Base-by-base conservation (phyloP, 2,113 vertebrate genomes). In the Setophaga kirtlandii region DNA sequence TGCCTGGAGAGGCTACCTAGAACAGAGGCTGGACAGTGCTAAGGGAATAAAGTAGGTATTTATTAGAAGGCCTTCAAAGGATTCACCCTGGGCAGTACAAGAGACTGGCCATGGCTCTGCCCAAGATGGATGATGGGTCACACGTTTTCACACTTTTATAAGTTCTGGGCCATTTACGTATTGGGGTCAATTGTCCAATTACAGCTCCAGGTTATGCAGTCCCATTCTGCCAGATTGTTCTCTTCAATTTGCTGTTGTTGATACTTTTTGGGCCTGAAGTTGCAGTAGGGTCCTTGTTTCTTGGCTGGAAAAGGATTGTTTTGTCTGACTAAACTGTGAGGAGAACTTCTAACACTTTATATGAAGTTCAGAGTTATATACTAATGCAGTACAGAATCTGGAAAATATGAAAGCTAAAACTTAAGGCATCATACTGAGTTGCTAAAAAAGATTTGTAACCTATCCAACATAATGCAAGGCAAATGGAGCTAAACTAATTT, bases 51-150 rank as follows among this genome's bases (percentile, higher is more conserved):
- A 65, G 37, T 5, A 44, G 11, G 11, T 11, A 14, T 79, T 53
- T 64, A 64, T 64, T 44, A 30, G 44, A 62, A n/a, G 14, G 37
- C 37, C 3, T 64, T 79, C 47, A 64, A 35, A 79, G 60, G 19
- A 52, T 23, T 30, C 14, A 64, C 31, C 60, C 3, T 23, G 19
- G 37, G 60, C 31, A 53, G 11, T 42, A 35, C 37, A 42, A 79
- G 39, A 35, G 11, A 49, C 31, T 1, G 1, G 24, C 47, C 0
- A 0, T 5, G 60, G 49, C 24, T 79, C 3, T 5, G 28, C 37
- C 23, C 14, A 42, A n/a, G 24, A 42, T 17, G 18, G 37, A 63
- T 1, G 0, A 6, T 0, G 0, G 46, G 19, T 35, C 19, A 18
- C 2, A 2, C 0, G 0, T 23, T 79, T 42, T 35, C 39, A 79